Evolutionary conservation across 2,797 vertebrate genomes (phyloP).

Genomic region (Philypnodon macrostomus): DNA sequence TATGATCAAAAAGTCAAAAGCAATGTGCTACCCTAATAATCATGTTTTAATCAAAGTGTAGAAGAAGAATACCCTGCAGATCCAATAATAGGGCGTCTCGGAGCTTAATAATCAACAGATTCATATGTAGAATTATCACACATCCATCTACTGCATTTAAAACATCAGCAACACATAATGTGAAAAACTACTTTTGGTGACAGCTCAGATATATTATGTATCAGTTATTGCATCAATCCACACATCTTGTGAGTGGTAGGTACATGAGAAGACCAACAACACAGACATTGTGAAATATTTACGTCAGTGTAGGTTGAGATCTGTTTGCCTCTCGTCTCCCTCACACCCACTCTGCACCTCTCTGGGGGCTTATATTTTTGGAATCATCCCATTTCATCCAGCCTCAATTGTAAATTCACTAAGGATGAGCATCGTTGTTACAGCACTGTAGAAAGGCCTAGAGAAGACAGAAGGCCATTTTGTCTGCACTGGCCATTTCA

Average conservation of each 20-base stretch:
- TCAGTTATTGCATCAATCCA: no score
- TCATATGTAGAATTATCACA: no score
- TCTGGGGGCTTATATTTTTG: conserved; percentile 68
- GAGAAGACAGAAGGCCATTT: conserved; percentile 4
- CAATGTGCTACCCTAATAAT: no score
- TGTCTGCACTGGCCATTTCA: conserved; percentile 4
- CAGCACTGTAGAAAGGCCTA: conserved; percentile 17
- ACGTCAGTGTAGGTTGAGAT: conserved; percentile 49
- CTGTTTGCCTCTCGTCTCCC: conserved; percentile 24
- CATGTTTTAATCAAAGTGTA: no score
- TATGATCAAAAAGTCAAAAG: no score
- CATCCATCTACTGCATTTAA: no score
- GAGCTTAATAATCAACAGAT: no score
- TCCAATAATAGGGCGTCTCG: no score
- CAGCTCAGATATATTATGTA: no score
- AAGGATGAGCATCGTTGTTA: conserved; percentile 47
- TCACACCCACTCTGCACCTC: conserved; percentile 24
- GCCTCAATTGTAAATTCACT: conserved; percentile 58
- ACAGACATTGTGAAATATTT: conserved; percentile 41
- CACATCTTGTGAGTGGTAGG: conserved; percentile 9
- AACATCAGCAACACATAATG: no score
- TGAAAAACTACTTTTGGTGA: background rate
- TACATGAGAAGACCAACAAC: conserved; percentile 17
- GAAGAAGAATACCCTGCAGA: no score
- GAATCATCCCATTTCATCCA: conserved; percentile 65